A percentile compares a stretch with the other conserved stretches of the same genome.
Evolutionary conservation across 2,113 vertebrate genomes (phyloP).

Genomic region (Abramis brama): DNA sequence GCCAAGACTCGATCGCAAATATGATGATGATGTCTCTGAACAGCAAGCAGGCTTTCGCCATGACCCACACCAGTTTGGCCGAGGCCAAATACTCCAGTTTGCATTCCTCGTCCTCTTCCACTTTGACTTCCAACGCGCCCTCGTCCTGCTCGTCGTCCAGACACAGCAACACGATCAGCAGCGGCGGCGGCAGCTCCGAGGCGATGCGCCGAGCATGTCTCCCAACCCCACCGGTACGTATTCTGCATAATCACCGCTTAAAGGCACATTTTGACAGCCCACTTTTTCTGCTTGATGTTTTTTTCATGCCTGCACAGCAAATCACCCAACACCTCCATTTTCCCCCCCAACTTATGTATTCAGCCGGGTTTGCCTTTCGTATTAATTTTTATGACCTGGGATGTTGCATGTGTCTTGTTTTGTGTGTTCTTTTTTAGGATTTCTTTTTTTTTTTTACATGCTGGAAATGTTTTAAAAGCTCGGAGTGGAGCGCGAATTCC

Average conservation of each 20-base stretch:
- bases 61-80: conserved; percentile 90
- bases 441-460: conserved; percentile 73
- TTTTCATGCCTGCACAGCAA: conserved; percentile 90
- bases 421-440: conserved; percentile 77
- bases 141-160: conserved; percentile 82
- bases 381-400: conserved; percentile 98
- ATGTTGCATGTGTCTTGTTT: conserved; percentile 85
- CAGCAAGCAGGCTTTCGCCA: conserved; percentile 95
- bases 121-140: conserved; percentile 80
- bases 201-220: conserved; percentile 94
- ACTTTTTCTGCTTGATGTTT: conserved; percentile 88
- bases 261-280: conserved; percentile 87
- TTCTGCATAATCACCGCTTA: conserved; percentile 89
- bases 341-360: conserved; percentile 85
- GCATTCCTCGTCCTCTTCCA: conserved; percentile 86
- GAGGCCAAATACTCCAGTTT: conserved; percentile 91
- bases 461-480: conserved; percentile 87
- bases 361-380: conserved; percentile 84
- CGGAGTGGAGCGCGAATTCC: conserved; percentile 84
- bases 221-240: conserved; percentile 97
- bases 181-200: conserved; percentile 83
- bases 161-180: conserved; percentile 77
- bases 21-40: conserved; percentile 99
- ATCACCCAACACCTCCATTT: conserved; percentile 87
- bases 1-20: conserved; percentile 75